These are phyloP conservation scores for Orgyia antiqua DNA, from an alignment of 2,888 invertebrate species.

Conservation along the genomic window DNA sequence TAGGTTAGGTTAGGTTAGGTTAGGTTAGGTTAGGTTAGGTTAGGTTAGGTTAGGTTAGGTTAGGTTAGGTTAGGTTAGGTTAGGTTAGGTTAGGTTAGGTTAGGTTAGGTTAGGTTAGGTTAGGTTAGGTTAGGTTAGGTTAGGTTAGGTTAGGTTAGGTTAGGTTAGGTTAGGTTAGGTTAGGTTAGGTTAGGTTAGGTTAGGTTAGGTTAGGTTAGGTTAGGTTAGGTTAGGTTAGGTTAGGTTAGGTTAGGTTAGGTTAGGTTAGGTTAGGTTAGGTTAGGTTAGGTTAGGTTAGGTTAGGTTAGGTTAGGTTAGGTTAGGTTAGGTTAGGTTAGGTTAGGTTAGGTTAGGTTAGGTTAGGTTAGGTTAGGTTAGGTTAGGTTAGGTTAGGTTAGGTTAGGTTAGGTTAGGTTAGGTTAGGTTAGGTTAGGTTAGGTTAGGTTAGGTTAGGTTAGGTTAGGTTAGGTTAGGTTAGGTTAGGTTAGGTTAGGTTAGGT, in stretches of 20 bases:
- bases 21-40: no score
- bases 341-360: constrained; percentile 14
- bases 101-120: constrained; percentile 9
- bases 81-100: constrained; percentile 8
- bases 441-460: constrained; percentile 1
- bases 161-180: constrained; percentile 7
- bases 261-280: constrained; percentile 8
- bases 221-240: constrained; percentile 8
- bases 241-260: constrained; percentile 7
- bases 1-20: no score
- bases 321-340: constrained; percentile 14
- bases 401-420: constrained; percentile 3
- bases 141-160: constrained; percentile 16
- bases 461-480: constrained; percentile 5
- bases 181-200: constrained; percentile 11
- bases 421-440: constrained; percentile 5
- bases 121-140: constrained; percentile 12
- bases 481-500: constrained; percentile 8
- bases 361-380: constrained; percentile 15
- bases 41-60: no score
- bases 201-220: constrained; percentile 9
- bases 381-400: constrained; percentile 8
- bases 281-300: constrained; percentile 10
- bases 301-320: constrained; percentile 13
- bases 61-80: constrained; percentile 18